Evolutionary conservation across 2,888 invertebrate genomes (phyloP).

Genomic region (Yponomeuta cagnagella): DNA sequence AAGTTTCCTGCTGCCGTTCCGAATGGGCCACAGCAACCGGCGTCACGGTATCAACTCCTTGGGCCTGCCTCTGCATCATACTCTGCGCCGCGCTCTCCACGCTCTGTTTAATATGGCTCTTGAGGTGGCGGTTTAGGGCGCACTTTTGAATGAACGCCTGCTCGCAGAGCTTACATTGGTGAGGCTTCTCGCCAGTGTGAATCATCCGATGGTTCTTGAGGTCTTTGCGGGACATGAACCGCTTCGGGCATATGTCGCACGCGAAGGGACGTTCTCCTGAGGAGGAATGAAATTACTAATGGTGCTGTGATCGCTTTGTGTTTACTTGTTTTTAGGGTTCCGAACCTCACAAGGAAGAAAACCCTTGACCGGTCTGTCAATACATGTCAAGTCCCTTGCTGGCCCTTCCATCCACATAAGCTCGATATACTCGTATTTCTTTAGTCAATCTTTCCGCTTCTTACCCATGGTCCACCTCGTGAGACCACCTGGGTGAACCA

Average conservation of each 20-base stretch:
- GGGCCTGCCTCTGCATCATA: background rate
- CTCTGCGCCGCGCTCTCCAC: background rate
- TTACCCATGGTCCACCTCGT: too few species aligned
- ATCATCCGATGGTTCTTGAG: constrained; percentile 94
- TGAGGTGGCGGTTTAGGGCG: constrained; percentile 95
- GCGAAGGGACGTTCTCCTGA: constrained; percentile 84
- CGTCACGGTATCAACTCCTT: background rate
- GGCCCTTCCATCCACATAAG: too few species aligned
- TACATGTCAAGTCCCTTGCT: too few species aligned
- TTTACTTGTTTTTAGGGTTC: too few species aligned
- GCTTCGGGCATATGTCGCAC: constrained; percentile 91
- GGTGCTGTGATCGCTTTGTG: too few species aligned
- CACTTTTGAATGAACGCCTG: constrained; percentile 95
- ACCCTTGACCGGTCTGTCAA: too few species aligned
- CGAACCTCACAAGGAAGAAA: too few species aligned
- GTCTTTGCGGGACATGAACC: constrained; percentile 93
- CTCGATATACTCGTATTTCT: too few species aligned
- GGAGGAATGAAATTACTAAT: constrained; percentile 19
- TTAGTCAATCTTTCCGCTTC: too few species aligned
- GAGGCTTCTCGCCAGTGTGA: constrained; percentile 93
- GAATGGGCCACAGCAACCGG: too few species aligned
- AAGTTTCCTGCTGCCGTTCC: too few species aligned
- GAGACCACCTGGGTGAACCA: too few species aligned
- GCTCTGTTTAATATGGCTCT: constrained; percentile 40
- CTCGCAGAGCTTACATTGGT: constrained; percentile 91